Conservation (phyloP, 1,140 invertebrate species). For the Stenopsyche tienmushanensis region DNA sequence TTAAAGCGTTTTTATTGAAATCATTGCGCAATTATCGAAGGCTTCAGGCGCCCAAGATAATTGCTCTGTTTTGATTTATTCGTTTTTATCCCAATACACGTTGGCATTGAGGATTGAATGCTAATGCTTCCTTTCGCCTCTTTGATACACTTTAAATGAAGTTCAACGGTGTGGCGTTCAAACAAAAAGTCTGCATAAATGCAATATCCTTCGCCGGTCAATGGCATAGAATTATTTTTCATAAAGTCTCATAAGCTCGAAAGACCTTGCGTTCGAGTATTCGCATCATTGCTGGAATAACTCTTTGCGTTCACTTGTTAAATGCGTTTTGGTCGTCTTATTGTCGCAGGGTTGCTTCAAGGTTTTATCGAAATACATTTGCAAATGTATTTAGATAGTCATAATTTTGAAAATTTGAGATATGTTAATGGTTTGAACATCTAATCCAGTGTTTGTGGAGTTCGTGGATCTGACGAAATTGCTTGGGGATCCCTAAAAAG, state of each 20-base stretch:
- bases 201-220: not conserved
- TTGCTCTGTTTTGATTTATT: not conserved
- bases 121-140: not conserved
- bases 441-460: too few relatives aligned
- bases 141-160: not conserved
- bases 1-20: not conserved
- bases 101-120: not conserved
- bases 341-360: too few relatives aligned
- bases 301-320: not conserved
- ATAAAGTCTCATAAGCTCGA: not conserved
- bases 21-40: not conserved
- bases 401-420: too few relatives aligned
- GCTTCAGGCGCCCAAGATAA: not conserved
- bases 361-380: too few relatives aligned
- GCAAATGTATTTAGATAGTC: too few relatives aligned
- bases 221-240: not conserved
- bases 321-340: too few relatives aligned
- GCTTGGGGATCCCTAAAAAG: too few relatives aligned
- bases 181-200: not conserved
- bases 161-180: not conserved
- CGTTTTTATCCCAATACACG: not conserved
- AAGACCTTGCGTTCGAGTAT: not conserved
- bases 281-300: not conserved
- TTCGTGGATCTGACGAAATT: too few relatives aligned
- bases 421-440: too few relatives aligned